phyloP scores from a whole-genome alignment of 2,113 vertebrate genomes.

The Melanerpes formicivorus region DNA sequence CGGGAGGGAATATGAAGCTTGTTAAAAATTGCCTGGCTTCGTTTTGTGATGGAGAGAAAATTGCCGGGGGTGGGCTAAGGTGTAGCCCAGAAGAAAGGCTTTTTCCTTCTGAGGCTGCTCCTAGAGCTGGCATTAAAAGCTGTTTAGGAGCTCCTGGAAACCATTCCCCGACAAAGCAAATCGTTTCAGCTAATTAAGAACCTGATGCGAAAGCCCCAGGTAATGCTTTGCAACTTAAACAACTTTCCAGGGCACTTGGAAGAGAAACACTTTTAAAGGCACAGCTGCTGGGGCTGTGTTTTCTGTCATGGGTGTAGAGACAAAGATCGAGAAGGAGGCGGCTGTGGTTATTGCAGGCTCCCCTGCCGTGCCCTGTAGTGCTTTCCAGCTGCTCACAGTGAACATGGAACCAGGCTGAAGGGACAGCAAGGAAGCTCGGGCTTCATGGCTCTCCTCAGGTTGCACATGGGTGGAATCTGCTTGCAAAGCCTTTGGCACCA shows the following conservation, averaged over 20 bases:
- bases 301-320: not conserved
- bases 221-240: conserved; percentile 60
- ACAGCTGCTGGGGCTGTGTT: not conserved
- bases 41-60: not conserved
- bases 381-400: not conserved
- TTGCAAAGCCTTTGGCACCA: not conserved
- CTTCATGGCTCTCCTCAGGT: accelerated
- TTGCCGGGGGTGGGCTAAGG: not conserved
- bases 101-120: conserved; percentile 4
- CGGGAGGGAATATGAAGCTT: not conserved
- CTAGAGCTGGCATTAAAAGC: conserved; percentile 33
- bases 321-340: accelerated
- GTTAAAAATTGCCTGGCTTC: not conserved
- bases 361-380: accelerated
- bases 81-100: not conserved
- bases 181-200: conserved; percentile 60
- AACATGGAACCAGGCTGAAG: accelerated
- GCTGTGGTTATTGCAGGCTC: not conserved
- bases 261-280: conserved; percentile 25
- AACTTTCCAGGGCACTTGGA: conserved; percentile 22
- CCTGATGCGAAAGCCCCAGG: conserved; percentile 42
- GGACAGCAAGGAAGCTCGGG: not conserved
- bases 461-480: accelerated
- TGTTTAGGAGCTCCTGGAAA: conserved; percentile 50
- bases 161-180: conserved; percentile 28